Conservation (phyloP, 2,113 vertebrate species). For the Ammodytes marinus region DNA sequence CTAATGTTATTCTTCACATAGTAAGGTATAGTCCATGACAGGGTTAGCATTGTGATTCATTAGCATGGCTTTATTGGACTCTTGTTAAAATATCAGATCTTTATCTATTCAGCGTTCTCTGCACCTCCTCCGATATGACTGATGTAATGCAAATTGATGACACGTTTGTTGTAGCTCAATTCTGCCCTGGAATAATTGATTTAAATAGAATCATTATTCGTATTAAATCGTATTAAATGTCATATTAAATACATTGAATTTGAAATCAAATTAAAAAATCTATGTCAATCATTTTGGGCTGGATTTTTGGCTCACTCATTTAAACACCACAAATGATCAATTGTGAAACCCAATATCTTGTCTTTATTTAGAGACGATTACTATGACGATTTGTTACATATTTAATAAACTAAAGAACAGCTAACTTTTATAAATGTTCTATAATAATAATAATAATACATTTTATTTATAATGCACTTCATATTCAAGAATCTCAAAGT, state of each 20-base stretch:
- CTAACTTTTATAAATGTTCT: background rate
- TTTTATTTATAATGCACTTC: too few species aligned
- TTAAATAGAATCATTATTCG: background rate
- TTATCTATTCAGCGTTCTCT: constrained; percentile 14
- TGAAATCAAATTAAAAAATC: too few species aligned
- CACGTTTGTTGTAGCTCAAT: constrained; percentile 8
- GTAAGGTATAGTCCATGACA: constrained; percentile 22
- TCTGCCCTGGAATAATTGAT: background rate
- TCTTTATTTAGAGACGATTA: too few species aligned
- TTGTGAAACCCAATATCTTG: too few species aligned
- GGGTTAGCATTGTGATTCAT: constrained; percentile 50
- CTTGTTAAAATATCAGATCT: constrained; percentile 41
- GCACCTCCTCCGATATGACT: constrained; percentile 22
- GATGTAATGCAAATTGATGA: constrained; percentile 29
- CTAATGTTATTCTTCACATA: constrained; percentile 61
- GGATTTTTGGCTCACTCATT: background rate
- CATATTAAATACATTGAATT: too few species aligned
- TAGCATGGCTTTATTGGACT: constrained; percentile 46
- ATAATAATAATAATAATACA: too few species aligned
- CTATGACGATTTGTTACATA: too few species aligned
- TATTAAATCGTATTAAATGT: background rate
- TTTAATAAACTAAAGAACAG: background rate
- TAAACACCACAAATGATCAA: background rate
- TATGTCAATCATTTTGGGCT: too few species aligned
- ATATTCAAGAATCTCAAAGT: background rate